These are phyloP conservation scores for Chrysopa pallens DNA, from an alignment of 1,140 invertebrate genomes.

Conservation along the genomic window DNA sequence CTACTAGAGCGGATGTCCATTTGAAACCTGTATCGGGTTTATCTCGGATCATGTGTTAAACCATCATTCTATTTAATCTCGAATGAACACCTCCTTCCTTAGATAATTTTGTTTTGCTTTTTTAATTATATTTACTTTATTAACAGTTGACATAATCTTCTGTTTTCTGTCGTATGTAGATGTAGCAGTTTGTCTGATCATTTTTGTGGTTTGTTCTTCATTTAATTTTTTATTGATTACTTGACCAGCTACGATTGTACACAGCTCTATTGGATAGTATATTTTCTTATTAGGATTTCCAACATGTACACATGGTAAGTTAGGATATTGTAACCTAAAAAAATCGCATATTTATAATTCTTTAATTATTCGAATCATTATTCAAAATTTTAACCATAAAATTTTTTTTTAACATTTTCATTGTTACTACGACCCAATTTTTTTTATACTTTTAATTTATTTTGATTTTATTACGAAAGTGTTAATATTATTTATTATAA, in stretches of 20 bases:
- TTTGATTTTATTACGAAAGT: no score
- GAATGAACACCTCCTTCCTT: no score
- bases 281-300: conserved; percentile 31
- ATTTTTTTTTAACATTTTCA: no score
- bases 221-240: conserved; percentile 26
- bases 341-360: neutral
- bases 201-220: conserved; percentile 36
- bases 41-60: no score
- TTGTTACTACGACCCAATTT: no score
- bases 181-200: conserved; percentile 47
- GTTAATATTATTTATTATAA: no score
- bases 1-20: no score
- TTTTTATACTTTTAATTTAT: no score
- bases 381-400: no score
- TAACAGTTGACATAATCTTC: conserved; percentile 40
- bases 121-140: conserved; percentile 9
- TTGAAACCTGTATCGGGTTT: no score
- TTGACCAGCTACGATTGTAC: conserved; percentile 38
- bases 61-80: no score
- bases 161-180: conserved; percentile 31
- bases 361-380: neutral
- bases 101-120: no score
- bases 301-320: conserved; percentile 40
- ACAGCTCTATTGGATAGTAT: conserved; percentile 39
- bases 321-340: conserved; percentile 27